Conservation (phyloP, 2,797 vertebrate genomes). For the Glyptemys insculpta region DNA sequence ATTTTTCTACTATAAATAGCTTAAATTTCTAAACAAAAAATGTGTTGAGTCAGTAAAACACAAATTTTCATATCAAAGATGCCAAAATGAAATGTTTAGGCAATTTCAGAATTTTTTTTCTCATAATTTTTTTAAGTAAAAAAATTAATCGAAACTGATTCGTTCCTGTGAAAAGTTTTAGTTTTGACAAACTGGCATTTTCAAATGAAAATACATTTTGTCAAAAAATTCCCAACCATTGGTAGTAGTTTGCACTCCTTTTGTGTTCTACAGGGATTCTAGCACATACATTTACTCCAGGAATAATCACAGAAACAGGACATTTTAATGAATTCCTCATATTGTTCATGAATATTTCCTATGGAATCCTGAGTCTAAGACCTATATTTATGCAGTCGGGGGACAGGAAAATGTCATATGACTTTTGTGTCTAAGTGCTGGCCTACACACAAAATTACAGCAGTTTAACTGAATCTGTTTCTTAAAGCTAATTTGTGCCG, state of each 20-base stretch:
- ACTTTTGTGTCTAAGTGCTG: not conserved
- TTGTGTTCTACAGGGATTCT: not conserved
- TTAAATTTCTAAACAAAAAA: not conserved
- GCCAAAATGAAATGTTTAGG: not conserved
- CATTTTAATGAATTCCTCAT: not conserved
- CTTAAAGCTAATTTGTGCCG: not conserved
- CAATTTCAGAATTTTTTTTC: not conserved
- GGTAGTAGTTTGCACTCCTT: not conserved
- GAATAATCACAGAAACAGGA: not conserved
- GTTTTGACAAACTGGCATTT: not conserved
- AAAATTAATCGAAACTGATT: not conserved
- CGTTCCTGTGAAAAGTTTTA: not conserved
- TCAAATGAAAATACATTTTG: not conserved
- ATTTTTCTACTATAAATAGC: not conserved
- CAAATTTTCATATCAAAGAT: not conserved
- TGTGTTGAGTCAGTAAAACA: not conserved
- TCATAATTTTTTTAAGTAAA: not conserved
- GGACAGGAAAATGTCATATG: not conserved
- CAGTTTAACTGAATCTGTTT: not conserved
- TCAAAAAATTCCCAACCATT: not conserved
- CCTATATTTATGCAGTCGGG: not conserved
- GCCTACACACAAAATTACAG: accelerated
- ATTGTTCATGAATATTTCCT: not conserved
- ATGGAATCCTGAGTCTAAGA: not conserved
- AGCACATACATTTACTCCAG: not conserved